A percentile compares a stretch with the other conserved stretches of the same genome.
Evolutionary conservation across 2,113 vertebrate species (phyloP).

Genomic region (Promerops cafer): DNA sequence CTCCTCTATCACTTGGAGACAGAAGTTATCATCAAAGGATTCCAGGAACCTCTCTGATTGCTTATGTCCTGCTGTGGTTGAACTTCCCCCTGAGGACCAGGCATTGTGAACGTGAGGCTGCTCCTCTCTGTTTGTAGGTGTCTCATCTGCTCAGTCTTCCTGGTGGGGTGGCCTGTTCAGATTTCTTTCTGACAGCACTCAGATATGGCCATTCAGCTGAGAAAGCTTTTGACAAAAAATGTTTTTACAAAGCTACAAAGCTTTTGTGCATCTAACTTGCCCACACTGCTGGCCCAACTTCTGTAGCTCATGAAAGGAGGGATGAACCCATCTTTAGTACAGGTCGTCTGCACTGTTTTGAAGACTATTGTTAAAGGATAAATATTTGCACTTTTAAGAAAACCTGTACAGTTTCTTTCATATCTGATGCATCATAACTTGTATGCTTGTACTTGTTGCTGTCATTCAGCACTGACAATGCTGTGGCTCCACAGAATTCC

Average conservation of each 20-base stretch:
- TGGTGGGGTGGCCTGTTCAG: neutral
- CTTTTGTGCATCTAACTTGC: neutral
- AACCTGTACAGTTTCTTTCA: neutral
- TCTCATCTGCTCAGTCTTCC: neutral
- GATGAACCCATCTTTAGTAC: neutral
- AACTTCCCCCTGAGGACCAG: neutral
- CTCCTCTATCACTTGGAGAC: neutral
- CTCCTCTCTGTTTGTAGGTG: neutral
- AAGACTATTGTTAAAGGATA: neutral
- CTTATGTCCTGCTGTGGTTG: neutral
- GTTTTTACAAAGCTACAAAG: neutral
- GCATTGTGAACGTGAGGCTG: neutral
- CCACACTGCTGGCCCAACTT: neutral
- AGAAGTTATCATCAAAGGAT: neutral
- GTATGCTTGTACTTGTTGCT: neutral
- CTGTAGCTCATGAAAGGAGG: neutral
- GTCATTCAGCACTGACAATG: neutral
- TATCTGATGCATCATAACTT: neutral
- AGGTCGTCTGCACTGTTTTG: neutral
- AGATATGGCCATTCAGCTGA: neutral
- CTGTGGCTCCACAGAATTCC: accelerated
- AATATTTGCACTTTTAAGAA: neutral
- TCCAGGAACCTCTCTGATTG: neutral
- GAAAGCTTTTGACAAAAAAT: neutral
- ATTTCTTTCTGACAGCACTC: neutral